Base-by-base conservation (phyloP, 2,113 vertebrate species). In the Periophthalmodon schlosseri region DNA sequence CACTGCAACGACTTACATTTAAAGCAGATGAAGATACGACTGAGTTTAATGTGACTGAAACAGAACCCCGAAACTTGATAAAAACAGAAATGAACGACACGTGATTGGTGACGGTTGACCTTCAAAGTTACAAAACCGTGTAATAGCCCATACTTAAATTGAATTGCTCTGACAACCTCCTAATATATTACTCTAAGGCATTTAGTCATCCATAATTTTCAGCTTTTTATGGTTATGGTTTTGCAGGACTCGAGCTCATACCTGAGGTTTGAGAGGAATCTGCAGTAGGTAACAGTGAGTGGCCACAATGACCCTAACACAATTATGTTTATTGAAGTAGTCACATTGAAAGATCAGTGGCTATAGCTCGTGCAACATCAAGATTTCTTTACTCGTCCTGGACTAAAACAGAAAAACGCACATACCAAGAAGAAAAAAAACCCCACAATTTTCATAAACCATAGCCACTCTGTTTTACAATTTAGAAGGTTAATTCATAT, bases 131-230 rank as follows among this genome's bases (percentile, higher is more conserved):
- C 60, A 63, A 63, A 63, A 28, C 5, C 15, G 60, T 18, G 60
- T 63, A 34, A 63, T 63, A 11, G 60, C 60, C 28, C 60, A 16
- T 33, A 63, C 60, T 63, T 63, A 63, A 63, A 34, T 9, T 63
- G 28, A 63, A 63, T 63, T 33, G 60, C 60, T 34, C 28, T 34
- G 24, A 63, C 18, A 63, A 34, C 60, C 60, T 18, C 60, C 60
- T 34, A 63, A 63, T 63, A 63, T 63, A 63, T 63, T 34, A 34
- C 60, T 18, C 28, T 16, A 20, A 63, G 60, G 24, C 60, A 63
- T 63, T 63, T 63, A 63, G 24, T 63, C 28, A 23, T 57, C 60
- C 60, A 34, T 63, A 16, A 63, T 34, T 33, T 63, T 34, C 60
- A 34, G 24, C 7, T 3, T 34, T 63, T 63, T 63, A 63, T 34